Base-by-base conservation (phyloP, 2,888 invertebrate genomes). In the Standfussiana lucernea region DNA sequence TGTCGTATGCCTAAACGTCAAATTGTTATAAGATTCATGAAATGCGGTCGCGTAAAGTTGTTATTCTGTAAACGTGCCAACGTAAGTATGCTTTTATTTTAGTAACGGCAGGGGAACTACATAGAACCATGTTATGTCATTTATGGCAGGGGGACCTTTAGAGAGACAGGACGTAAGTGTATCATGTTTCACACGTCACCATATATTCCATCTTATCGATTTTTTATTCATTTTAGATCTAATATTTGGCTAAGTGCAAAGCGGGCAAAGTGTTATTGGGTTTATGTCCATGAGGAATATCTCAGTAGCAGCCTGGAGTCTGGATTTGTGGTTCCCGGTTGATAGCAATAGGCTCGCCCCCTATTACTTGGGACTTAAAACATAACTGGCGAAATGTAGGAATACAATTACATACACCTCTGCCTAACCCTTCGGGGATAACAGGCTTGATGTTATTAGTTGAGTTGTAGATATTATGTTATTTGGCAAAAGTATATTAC, bases 11-110 rank as follows among this genome's bases (percentile, higher is more conserved):
- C 50, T 84, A 77, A 72, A 81, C 78, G 75, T 82, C 76, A 85
- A 86, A 89, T 80, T 77, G 75, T 85, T 85, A 86, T 86, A 82
- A 87, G 86, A 84, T 86, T 89, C 86, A 78, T 86, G 83, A 84
- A 86, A 88, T 83, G 75, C 77, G 76, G 83, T 76, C 66, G 64
- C 37, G 67, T 45, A 76, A 82, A 67, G n/a, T 72, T 69, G 56
- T 79, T 80, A 83, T 78, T 85, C 80, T 67, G 47, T 78, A 68
- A 77, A 73, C 73, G 75, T 87, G 47, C 69, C 72, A 42, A 69
- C 61, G 13, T 77, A 77, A 80, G 62, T 77, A 64, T 78, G 70
- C 47, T 68, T 84, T 82, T 72, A 75, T 75, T 86, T 79, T 53
- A 76, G 69, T 69, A 74, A 72, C 56, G 73, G 56, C 32, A 59